phyloP scores from a whole-genome alignment of 2,113 vertebrate genomes.

The Passer domesticus region DNA sequence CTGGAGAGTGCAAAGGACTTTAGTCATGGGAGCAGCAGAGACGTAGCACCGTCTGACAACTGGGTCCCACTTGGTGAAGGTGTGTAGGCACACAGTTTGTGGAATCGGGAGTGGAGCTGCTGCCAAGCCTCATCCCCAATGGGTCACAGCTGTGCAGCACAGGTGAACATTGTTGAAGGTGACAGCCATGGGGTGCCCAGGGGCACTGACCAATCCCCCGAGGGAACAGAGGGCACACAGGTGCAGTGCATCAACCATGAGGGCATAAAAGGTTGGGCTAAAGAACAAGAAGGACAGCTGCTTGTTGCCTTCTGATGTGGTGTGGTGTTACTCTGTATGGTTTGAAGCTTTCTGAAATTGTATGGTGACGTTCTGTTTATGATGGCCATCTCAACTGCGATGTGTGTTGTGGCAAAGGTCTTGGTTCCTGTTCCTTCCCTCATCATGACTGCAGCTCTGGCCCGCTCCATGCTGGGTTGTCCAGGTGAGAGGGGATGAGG shows the following conservation, averaged over 20 bases:
- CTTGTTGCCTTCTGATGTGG: neutral
- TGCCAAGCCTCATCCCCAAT: neutral
- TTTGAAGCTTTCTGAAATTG: neutral
- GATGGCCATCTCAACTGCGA: neutral
- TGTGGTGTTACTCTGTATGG: neutral
- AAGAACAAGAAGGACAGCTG: neutral
- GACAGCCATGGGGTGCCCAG: neutral
- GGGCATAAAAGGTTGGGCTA: neutral
- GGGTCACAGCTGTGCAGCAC: neutral
- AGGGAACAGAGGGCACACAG: neutral
- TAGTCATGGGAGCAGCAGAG: neutral
- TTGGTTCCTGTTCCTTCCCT: neutral
- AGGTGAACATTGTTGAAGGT: neutral
- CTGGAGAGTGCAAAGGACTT: no score
- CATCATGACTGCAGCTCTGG: neutral
- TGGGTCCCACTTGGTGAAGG: accelerated
- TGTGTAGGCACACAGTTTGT: neutral
- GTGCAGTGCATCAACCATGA: neutral
- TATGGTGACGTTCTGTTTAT: neutral
- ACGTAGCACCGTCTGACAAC: no score
- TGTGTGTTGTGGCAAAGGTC: neutral
- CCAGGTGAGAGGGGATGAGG: neutral
- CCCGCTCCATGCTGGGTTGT: accelerated
- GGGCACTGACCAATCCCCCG: neutral
- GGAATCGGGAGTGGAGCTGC: neutral